Conservation (phyloP, 1,140 invertebrate species). For the Drosophila orena region DNA sequence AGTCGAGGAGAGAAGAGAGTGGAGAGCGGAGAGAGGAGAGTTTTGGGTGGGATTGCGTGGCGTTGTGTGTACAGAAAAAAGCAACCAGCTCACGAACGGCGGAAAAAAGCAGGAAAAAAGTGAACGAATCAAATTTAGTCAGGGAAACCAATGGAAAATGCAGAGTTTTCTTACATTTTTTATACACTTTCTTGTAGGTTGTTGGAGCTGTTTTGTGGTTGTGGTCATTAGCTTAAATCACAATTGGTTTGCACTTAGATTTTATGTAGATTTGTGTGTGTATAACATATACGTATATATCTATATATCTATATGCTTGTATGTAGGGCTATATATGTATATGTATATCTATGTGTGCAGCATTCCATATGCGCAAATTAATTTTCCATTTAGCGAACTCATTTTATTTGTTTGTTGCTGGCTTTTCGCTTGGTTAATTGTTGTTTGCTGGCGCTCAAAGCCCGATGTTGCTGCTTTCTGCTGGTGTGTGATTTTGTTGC, state of each 20-base stretch:
- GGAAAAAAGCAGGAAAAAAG: constrained; percentile 13
- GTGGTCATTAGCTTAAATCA: constrained; percentile 69
- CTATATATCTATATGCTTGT: constrained; percentile 31
- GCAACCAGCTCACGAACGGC: constrained; percentile 42
- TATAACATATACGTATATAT: constrained; percentile 55
- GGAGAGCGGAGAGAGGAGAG: constrained; percentile 25
- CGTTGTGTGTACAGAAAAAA: constrained; percentile 75
- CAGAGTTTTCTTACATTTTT: constrained; percentile 41
- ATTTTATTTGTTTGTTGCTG: constrained; percentile 25
- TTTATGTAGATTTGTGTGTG: constrained; percentile 61
- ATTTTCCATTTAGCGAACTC: constrained; percentile 24
- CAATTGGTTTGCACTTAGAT: constrained; percentile 69
- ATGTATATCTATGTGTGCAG: constrained; percentile 44
- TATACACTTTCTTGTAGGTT: constrained; percentile 13
- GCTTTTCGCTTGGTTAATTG: constrained; percentile 13
- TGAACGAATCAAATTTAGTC: constrained; percentile 35
- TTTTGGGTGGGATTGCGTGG: constrained; percentile 59
- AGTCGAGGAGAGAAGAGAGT: constrained; percentile 23
- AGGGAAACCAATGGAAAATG: constrained; percentile 13
- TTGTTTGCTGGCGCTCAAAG: constrained; percentile 38
- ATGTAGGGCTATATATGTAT: constrained; percentile 22
- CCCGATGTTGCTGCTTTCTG: constrained; percentile 25
- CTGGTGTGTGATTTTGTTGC: constrained; percentile 7
- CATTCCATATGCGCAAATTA: constrained; percentile 75
- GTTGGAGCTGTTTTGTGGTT: constrained; percentile 25